Percentiles rank a stretch among this genome's conserved stretches.
Evolutionary conservation across 2,797 vertebrate species (phyloP).

Genomic region (Lindbergichthys nudifrons): DNA sequence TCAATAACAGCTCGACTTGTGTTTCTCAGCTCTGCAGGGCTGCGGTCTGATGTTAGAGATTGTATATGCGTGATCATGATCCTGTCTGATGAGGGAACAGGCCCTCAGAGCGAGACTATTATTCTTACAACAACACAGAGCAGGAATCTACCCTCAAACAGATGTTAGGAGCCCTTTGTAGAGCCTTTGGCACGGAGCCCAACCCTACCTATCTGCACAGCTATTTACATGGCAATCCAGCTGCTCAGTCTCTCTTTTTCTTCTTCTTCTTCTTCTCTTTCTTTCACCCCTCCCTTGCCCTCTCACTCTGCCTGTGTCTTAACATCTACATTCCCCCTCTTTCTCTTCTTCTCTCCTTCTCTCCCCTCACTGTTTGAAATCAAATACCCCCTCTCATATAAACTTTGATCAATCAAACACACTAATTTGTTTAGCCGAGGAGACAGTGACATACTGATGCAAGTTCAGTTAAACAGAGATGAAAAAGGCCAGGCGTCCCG

Average conservation of each 20-base stretch:
- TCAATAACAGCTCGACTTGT: slow-evolving; percentile 49
- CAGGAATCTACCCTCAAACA: slow-evolving; percentile 93
- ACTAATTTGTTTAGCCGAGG: slow-evolving; percentile 81
- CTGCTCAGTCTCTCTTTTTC: slow-evolving; percentile 80
- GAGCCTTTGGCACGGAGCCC: slow-evolving; percentile 89
- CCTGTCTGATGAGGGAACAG: slow-evolving; percentile 80
- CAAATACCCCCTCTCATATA: slow-evolving; percentile 76
- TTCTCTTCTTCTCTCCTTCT: slow-evolving; percentile 18
- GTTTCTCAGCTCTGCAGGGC: slow-evolving; percentile 56
- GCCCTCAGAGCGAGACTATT: slow-evolving; percentile 82
- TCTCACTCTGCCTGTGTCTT: slow-evolving; percentile 48
- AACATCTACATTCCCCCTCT: slow-evolving; percentile 48
- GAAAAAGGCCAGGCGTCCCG: slow-evolving; percentile 78
- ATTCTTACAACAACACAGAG: slow-evolving; percentile 87
- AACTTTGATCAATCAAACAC: slow-evolving; percentile 83
- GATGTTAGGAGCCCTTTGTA: slow-evolving; percentile 94
- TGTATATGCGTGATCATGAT: slow-evolving; percentile 83
- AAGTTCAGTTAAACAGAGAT: slow-evolving; percentile 69
- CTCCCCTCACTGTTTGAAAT: slow-evolving; percentile 73
- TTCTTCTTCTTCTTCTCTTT: slow-evolving; percentile 41
- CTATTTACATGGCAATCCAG: slow-evolving; percentile 95
- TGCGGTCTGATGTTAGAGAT: slow-evolving; percentile 68
- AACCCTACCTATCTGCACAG: slow-evolving; percentile 95
- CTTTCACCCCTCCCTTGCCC: slow-evolving; percentile 44
- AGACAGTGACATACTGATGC: slow-evolving; percentile 79